phyloP scores from a whole-genome alignment of 2,888 invertebrate genomes.

The Hanleya hanleyi region DNA sequence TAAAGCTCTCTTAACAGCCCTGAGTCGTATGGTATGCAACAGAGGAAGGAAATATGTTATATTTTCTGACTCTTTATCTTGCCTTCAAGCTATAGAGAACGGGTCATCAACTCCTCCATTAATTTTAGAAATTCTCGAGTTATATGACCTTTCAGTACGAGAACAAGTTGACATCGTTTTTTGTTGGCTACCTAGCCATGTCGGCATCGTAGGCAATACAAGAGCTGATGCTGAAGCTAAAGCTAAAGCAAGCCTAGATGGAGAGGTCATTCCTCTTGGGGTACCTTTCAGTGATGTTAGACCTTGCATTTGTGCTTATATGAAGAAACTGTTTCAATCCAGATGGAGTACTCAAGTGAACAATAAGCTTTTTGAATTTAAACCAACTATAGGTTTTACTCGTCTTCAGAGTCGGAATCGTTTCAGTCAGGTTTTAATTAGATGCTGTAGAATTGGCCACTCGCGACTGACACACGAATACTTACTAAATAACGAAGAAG shows the following conservation, averaged over 20 bases:
- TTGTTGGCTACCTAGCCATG: background rate
- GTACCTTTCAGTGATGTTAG: background rate
- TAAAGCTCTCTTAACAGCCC: background rate
- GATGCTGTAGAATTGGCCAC: no score
- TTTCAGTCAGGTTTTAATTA: no score
- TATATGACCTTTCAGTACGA: background rate
- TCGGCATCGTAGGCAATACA: background rate
- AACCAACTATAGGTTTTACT: background rate
- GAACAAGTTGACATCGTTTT: background rate
- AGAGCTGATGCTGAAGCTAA: background rate
- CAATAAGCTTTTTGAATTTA: background rate
- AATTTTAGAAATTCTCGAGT: background rate
- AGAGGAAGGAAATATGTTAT: background rate
- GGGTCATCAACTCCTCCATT: background rate
- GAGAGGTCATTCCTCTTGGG: no score
- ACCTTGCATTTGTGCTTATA: background rate
- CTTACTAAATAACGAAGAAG: no score
- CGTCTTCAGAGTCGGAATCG: no score
- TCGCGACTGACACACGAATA: no score
- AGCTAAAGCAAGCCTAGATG: no score
- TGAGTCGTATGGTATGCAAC: background rate
- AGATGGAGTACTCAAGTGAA: background rate
- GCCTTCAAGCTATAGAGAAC: background rate
- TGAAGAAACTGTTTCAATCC: background rate
- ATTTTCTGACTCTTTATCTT: background rate